Percentiles rank a stretch among this genome's conserved stretches.
Evolutionary conservation across 2,888 invertebrate genomes (phyloP).

Genomic region (Cataglyphis rosenhaueri): DNA sequence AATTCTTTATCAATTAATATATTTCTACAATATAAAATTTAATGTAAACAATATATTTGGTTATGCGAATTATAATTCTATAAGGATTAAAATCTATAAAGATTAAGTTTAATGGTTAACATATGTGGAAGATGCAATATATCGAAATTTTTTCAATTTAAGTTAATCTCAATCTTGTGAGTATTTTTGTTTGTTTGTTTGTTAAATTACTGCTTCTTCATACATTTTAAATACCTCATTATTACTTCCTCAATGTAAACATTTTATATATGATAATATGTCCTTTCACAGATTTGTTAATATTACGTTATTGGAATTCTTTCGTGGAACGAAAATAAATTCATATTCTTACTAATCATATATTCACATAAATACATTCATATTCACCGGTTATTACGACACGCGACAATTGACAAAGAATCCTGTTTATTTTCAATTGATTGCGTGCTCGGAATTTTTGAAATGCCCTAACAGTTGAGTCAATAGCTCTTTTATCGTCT

Average conservation of each 20-base stretch:
- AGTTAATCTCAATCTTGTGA: neutral
- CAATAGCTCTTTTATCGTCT: slow-evolving; percentile 78
- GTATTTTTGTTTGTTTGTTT: neutral
- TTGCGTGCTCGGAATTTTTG: slow-evolving; percentile 71
- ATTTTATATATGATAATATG: slow-evolving; percentile 3
- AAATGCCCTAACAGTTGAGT: slow-evolving; percentile 65
- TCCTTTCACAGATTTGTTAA: neutral
- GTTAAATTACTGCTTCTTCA: neutral
- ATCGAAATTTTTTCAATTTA: neutral
- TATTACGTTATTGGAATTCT: neutral
- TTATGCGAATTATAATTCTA: neutral
- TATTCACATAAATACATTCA: slow-evolving; percentile 62
- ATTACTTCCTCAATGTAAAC: slow-evolving; percentile 4
- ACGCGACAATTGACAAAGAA: slow-evolving; percentile 45
- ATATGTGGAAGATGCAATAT: neutral
- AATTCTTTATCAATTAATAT: neutral
- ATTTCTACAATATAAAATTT: neutral
- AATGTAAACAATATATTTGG: neutral
- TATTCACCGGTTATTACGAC: slow-evolving; percentile 58
- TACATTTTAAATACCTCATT: slow-evolving; percentile 1
- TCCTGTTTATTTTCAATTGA: slow-evolving; percentile 71
- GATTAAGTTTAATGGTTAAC: neutral
- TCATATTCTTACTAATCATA: slow-evolving; percentile 55
- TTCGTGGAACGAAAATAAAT: slow-evolving; percentile 7
- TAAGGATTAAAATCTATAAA: neutral